phyloP scores from a whole-genome alignment of 2,888 invertebrate species.

The Scaeva pyrastri region DNA sequence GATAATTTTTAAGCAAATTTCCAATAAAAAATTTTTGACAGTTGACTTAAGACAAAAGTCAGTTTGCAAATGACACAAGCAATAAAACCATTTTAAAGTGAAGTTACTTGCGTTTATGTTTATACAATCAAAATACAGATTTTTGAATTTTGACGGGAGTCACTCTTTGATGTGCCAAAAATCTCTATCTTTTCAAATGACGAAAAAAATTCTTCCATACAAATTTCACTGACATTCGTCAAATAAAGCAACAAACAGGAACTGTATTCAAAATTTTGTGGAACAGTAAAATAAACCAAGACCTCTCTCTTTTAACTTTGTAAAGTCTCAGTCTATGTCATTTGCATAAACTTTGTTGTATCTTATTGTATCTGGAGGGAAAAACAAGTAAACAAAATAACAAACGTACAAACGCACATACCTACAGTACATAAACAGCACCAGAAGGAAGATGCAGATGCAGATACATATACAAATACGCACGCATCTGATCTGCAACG shows the following conservation, averaged over 20 bases:
- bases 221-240: too few relatives aligned
- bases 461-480: conserved; percentile 32
- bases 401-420: not conserved
- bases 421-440: conserved; percentile 14
- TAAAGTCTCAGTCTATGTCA: not conserved
- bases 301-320: conserved; percentile 12
- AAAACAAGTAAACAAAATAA: conserved; percentile 18
- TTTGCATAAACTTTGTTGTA: conserved; percentile 56
- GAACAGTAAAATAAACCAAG: not conserved
- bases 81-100: too few relatives aligned
- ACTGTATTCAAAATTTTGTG: not conserved
- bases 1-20: too few relatives aligned
- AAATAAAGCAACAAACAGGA: not conserved
- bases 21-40: too few relatives aligned
- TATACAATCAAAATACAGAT: too few relatives aligned
- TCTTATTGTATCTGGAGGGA: conserved; percentile 31
- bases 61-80: too few relatives aligned
- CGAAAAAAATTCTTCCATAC: too few relatives aligned
- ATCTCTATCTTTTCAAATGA: too few relatives aligned
- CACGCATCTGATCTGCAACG: conserved; percentile 55
- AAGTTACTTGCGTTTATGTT: too few relatives aligned
- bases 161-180: too few relatives aligned
- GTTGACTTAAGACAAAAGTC: too few relatives aligned
- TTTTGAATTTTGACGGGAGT: too few relatives aligned
- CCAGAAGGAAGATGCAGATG: conserved; percentile 19